phyloP scores from a whole-genome alignment of 2,888 invertebrate species.

The Lobophora halterata region DNA sequence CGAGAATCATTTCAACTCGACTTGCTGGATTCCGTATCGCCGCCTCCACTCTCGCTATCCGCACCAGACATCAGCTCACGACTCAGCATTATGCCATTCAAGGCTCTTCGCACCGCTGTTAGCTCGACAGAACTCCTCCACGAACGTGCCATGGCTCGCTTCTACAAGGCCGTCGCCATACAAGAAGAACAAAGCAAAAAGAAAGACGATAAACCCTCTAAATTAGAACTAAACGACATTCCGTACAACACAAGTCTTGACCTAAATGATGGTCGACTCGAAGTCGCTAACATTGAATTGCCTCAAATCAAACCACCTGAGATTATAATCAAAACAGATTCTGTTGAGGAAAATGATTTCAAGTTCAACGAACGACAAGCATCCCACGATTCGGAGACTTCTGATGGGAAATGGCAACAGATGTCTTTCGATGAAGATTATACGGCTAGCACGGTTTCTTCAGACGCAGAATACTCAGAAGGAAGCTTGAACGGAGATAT shows the following conservation, averaged over 20 bases:
- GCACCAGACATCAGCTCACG: constrained; percentile 87
- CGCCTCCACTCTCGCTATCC: constrained; percentile 90
- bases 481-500: constrained; percentile 63
- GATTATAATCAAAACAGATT: constrained; percentile 60
- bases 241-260: constrained; percentile 48
- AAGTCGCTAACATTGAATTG: constrained; percentile 17
- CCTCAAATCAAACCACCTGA: constrained; percentile 44
- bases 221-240: constrained; percentile 56
- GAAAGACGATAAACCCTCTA: constrained; percentile 41
- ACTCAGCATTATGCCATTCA: constrained; percentile 71
- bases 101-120: constrained; percentile 85
- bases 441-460: constrained; percentile 83
- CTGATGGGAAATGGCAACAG: constrained; percentile 71
- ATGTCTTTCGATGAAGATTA: constrained; percentile 81
- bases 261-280: constrained; percentile 28
- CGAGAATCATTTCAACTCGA: constrained; percentile 83
- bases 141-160: constrained; percentile 90
- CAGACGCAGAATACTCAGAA: constrained; percentile 68
- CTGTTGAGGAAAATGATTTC: constrained; percentile 52
- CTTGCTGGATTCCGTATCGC: constrained; percentile 84
- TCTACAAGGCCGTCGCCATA: constrained; percentile 88
- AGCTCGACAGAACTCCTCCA: constrained; percentile 92
- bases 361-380: constrained; percentile 47
- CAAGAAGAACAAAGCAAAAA: constrained; percentile 83
- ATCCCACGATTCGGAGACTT: constrained; percentile 52